Evolutionary conservation across 2,888 invertebrate species (phyloP), one percentile per base, ranked within the genome.

Genomic region (Globia sparganii): DNA sequence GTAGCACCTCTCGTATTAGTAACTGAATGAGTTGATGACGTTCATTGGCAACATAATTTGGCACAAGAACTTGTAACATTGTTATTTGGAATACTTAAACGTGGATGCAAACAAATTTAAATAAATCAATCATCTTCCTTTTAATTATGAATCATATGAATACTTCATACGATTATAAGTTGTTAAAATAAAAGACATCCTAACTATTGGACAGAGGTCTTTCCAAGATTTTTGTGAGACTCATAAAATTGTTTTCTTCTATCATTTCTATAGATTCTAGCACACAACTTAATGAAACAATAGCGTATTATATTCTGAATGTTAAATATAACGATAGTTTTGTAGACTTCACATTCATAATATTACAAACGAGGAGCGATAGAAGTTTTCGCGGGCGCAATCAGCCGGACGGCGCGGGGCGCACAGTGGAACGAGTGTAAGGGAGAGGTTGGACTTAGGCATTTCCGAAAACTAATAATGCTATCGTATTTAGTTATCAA

Each of bases 361-460:
- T 40, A 37, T 59, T 82, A 80, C 69, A 83, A 82, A 81, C 80
- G 82, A 86, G 73, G 78, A 85, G 78, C 85, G 79, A 86, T 84
- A 78, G 75, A 86, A 85, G 77, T 83, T 78, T 83, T 85, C 78
- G 82, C 77, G 79, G 79, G n/a, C 43, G 28, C 53, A 61, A n/a
- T 11, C 31, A 28, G 76, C 62, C 34, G n/a, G 62, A 5, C 58
- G 18, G 34, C 5, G n/a, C 28, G 0, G 11, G 9, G 37, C 31
- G 15, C 8, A n/a, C n/a, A n/a, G n/a, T n/a, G n/a, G n/a, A n/a
- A n/a, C n/a, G n/a, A n/a, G n/a, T n/a, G n/a, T n/a, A n/a, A n/a
- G n/a, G n/a, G n/a, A n/a, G n/a, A n/a, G n/a, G n/a, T n/a, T n/a
- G n/a, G n/a, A n/a, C n/a, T n/a, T n/a, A n/a, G n/a, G n/a, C n/a